phyloP scores from a whole-genome alignment of 2,113 vertebrate species.

The Cephalopterus ornatus region DNA sequence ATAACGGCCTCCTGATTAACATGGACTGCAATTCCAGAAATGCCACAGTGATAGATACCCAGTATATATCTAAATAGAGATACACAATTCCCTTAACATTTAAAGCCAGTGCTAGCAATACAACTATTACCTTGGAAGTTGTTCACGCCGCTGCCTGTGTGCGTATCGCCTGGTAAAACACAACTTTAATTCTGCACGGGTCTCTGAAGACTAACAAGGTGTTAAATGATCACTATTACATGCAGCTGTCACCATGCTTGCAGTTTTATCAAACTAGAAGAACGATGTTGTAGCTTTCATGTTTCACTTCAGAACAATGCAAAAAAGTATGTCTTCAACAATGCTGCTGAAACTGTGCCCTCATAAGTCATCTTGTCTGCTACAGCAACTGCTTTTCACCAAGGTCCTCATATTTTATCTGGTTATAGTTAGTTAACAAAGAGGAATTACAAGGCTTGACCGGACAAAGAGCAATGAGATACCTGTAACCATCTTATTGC shows the following conservation, averaged over 20 bases:
- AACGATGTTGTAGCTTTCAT: background rate
- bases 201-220: background rate
- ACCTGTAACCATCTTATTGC: background rate
- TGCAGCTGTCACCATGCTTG: background rate
- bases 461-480: background rate
- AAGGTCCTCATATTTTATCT: background rate
- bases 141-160: background rate
- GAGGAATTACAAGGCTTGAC: background rate
- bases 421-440: background rate
- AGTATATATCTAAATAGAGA: background rate
- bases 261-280: background rate
- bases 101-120: background rate
- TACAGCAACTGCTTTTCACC: background rate
- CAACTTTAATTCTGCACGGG: background rate
- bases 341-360: background rate
- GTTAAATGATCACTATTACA: background rate
- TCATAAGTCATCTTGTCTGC: background rate
- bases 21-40: slow-evolving; percentile 9
- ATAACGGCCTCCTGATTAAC: slow-evolving; percentile 37
- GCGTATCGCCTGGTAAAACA: background rate
- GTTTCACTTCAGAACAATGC: background rate
- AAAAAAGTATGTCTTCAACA: background rate
- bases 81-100: background rate
- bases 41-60: slow-evolving; percentile 8
- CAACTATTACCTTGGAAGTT: background rate